These are phyloP conservation scores for Hyppa rectilinea DNA, from an alignment of 2,888 invertebrate species.

Conservation along the genomic window DNA sequence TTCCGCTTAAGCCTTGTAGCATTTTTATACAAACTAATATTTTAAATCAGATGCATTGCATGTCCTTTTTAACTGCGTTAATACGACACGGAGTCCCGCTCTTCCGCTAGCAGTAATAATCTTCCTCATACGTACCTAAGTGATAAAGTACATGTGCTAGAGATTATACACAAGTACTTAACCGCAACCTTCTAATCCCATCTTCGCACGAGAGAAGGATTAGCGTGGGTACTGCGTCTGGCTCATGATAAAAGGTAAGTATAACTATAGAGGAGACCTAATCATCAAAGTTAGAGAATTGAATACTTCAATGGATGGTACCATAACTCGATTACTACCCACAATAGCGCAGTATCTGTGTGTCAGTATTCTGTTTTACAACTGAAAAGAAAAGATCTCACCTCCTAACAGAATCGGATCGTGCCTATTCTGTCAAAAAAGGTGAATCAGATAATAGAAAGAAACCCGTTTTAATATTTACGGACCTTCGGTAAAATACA, in stretches of 20 bases:
- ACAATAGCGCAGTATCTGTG: background rate
- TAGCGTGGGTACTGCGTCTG: background rate
- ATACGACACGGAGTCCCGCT: conserved; percentile 59
- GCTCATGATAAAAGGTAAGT: background rate
- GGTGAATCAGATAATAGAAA: too few relatives aligned
- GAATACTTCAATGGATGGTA: background rate
- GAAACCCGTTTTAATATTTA: too few relatives aligned
- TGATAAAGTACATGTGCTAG: background rate
- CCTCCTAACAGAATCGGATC: too few relatives aligned
- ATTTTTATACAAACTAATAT: conserved; percentile 46
- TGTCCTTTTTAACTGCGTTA: conserved; percentile 69
- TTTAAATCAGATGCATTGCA: conserved; percentile 68
- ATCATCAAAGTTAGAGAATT: background rate
- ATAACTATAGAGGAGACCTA: background rate
- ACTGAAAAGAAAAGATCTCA: background rate
- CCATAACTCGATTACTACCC: background rate
- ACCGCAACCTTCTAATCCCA: background rate
- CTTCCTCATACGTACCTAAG: conserved; percentile 5
- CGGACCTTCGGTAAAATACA: too few relatives aligned
- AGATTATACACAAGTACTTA: background rate
- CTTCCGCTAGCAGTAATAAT: conserved; percentile 23
- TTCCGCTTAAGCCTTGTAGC: conserved; percentile 42
- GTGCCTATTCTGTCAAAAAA: too few relatives aligned
- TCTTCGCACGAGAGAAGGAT: background rate
- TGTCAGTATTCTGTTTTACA: background rate